A percentile compares a stretch with the other conserved stretches of the same genome.
These are phyloP conservation scores for Maconellicoccus hirsutus DNA, from an alignment of 1,140 invertebrate genomes.

Conservation along the genomic window DNA sequence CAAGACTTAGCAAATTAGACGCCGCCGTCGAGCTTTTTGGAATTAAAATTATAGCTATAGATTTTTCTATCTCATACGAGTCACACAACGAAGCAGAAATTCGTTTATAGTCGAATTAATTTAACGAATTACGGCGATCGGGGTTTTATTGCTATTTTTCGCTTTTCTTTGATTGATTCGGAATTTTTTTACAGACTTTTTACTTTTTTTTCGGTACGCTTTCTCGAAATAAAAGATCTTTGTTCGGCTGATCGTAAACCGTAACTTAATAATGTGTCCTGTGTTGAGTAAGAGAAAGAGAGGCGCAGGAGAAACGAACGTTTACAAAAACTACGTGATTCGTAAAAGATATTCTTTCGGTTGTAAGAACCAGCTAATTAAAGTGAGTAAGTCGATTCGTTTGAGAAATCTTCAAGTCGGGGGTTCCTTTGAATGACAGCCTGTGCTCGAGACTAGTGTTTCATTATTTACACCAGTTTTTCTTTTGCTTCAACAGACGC, in stretches of 20 bases:
- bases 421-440: not conserved
- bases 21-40: too few species aligned
- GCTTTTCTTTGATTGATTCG: not conserved
- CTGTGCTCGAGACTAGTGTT: not conserved
- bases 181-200: not conserved
- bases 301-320: not conserved
- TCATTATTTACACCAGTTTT: not conserved
- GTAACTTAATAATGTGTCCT: not conserved
- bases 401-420: not conserved
- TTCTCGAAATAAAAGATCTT: not conserved
- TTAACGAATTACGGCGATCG: not conserved
- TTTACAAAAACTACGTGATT: conserved; percentile 4
- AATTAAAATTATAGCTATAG: too few species aligned
- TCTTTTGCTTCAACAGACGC: not conserved
- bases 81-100: not conserved
- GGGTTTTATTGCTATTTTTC: not conserved
- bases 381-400: not conserved
- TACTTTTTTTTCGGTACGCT: not conserved
- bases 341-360: not conserved
- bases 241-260: conserved; percentile 1
- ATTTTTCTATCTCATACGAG: too few species aligned
- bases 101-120: not conserved
- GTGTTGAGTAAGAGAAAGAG: not conserved
- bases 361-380: not conserved
- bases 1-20: too few species aligned